Percentiles rank a stretch among this genome's conserved stretches.
Evolutionary conservation across 2,888 invertebrate genomes (phyloP).

Genomic region (Halictus quadricinctus): DNA sequence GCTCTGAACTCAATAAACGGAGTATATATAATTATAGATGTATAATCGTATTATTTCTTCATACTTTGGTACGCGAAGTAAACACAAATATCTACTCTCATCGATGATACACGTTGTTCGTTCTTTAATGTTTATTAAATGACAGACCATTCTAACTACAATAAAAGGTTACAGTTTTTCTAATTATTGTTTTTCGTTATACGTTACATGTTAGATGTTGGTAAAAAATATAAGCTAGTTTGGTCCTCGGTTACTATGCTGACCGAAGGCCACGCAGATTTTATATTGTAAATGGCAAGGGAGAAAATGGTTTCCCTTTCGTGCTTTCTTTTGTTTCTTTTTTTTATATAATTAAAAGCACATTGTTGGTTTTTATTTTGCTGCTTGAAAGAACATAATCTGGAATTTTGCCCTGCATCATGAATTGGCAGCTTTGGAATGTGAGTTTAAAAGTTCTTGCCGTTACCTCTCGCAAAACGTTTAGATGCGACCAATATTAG

Average conservation of each 20-base stretch:
- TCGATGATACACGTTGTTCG: neutral
- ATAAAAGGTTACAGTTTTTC: conserved; percentile 60
- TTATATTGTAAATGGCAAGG: conserved; percentile 63
- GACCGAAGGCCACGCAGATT: conserved; percentile 76
- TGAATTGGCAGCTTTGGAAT: neutral
- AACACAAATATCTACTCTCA: neutral
- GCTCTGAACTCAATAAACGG: conserved; percentile 24
- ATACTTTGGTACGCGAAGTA: neutral
- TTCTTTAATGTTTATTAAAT: conserved; percentile 61
- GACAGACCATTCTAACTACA: conserved; percentile 58
- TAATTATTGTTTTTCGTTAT: conserved; percentile 57
- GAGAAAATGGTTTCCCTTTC: conserved; percentile 34
- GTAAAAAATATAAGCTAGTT: conserved; percentile 77
- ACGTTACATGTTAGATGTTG: conserved; percentile 59
- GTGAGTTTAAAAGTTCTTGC: neutral
- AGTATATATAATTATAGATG: conserved; percentile 20
- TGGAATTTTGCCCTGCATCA: neutral
- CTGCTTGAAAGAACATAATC: neutral
- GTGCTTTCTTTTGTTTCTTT: conserved; percentile 9
- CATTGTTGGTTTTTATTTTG: conserved; percentile 6
- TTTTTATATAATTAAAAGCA: conserved; percentile 50
- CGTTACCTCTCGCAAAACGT: neutral
- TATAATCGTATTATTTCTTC: neutral
- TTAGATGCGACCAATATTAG: neutral
- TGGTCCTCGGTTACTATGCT: conserved; percentile 76